These are phyloP conservation scores for Drosophila baimaii DNA, from an alignment of 1,140 invertebrate species.

Conservation along the genomic window DNA sequence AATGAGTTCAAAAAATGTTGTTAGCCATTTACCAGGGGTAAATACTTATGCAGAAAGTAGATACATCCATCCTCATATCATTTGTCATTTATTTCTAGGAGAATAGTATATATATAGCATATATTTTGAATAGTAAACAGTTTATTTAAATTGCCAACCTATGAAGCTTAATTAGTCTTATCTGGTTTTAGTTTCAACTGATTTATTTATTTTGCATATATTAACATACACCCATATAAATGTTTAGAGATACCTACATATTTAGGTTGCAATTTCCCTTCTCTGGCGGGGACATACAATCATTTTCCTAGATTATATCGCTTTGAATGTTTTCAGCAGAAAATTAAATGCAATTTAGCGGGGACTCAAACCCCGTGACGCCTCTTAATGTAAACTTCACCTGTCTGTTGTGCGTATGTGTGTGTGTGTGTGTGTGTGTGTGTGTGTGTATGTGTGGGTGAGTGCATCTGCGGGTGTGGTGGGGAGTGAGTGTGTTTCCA, in stretches of 20 bases:
- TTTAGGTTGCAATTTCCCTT: background rate
- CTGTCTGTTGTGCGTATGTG: constrained; percentile 23
- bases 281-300: background rate
- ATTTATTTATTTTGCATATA: constrained; percentile 6
- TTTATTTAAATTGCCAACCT: background rate
- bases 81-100: background rate
- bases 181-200: background rate
- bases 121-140: background rate
- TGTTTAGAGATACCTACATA: background rate
- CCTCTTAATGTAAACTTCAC: constrained; percentile 61
- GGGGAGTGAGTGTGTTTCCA: constrained; percentile 50
- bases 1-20: background rate
- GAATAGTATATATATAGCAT: background rate
- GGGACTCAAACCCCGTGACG: constrained; percentile 28
- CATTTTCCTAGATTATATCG: constrained; percentile 15
- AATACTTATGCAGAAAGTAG: background rate
- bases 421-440: constrained; percentile 14
- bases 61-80: background rate
- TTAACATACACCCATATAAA: too few species aligned
- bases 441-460: constrained; percentile 11
- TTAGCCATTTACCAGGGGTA: background rate
- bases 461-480: constrained; percentile 4
- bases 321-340: constrained; percentile 57
- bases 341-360: constrained; percentile 78
- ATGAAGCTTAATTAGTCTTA: background rate